These are phyloP conservation scores for Cyclura pinguis DNA, from an alignment of 2,797 vertebrate species.

Conservation along the genomic window DNA sequence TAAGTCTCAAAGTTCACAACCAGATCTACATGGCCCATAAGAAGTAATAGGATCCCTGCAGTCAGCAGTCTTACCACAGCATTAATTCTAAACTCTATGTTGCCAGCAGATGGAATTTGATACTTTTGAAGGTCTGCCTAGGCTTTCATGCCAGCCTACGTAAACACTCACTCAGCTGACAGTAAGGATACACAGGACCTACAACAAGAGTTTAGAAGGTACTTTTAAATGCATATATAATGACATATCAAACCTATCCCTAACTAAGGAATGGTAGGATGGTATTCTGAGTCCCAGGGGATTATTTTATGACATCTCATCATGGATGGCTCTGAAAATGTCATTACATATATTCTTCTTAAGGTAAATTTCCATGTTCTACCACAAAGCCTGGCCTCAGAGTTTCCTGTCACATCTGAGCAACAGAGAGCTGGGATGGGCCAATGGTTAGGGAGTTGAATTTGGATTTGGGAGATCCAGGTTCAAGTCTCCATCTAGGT, in stretches of 20 bases:
- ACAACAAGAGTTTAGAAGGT: not conserved
- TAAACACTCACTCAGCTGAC: not conserved
- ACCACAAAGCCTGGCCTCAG: not conserved
- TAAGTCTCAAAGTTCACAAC: too few species aligned
- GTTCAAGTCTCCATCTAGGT: not conserved
- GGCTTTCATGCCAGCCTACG: not conserved
- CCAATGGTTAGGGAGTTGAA: not conserved
- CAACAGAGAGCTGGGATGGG: not conserved
- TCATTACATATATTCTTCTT: too few species aligned
- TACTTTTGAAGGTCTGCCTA: not conserved
- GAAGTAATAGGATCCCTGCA: too few species aligned
- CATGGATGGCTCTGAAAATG: not conserved
- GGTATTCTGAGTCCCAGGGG: too few species aligned
- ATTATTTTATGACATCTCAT: not conserved
- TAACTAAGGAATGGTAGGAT: too few species aligned
- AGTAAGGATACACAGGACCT: not conserved
- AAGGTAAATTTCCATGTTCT: too few species aligned
- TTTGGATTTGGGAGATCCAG: not conserved
- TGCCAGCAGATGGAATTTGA: not conserved
- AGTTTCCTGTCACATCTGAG: not conserved
- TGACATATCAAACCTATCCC: not conserved
- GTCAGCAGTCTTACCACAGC: too few species aligned
- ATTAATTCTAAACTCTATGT: too few species aligned
- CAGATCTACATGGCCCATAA: too few species aligned
- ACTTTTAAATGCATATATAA: not conserved